Base-by-base conservation (phyloP, 2,113 vertebrate genomes). In the Circaetus cinerascens region DNA sequence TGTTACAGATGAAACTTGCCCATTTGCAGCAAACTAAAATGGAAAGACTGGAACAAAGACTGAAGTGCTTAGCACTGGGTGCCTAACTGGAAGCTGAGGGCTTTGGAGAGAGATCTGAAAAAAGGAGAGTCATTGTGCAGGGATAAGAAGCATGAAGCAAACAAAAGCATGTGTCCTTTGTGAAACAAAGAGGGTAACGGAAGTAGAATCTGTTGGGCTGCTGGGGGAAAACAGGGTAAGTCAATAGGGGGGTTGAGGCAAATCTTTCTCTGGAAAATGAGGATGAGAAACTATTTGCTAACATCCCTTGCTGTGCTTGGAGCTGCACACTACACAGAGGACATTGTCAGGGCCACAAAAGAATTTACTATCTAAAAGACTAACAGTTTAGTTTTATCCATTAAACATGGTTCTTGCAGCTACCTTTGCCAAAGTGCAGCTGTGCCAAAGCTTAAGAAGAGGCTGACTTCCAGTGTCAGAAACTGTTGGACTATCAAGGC, bases 131-230 rank as follows among this genome's bases (percentile, higher is more conserved):
- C 94, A 95, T 96, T 96, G 92, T 91, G 55, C 79, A 77, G 83
- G 94, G 90, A 96, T 95, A 95, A 96, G 95, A 90, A 97, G 90
- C 94, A 97, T 96, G 92, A 95, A 95, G 79, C 82, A 95, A 95
- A 97, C 86, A 96, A 95, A 95, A 94, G 94, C 79, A 78, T 73
- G 75, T 93, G 90, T 89, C 79, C 51, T 80, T 87, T 95, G 88
- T 80, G 83, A 88, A 95, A 93, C 85, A 96, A 95, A 86, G 79
- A 86, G 83, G 68, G 82, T 6, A 71, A 86, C 8, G 82, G 91
- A 97, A 96, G 77, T 78, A 53, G 91, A 93, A 91, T 90, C 93
- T 95, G 69, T 91, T 1, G 5, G 87, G 80, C 77, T 87, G 77
- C 84, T 89, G 84, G 23, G 85, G 90, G 40, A 41, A 94, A 93